Percentiles rank a stretch among this genome's conserved stretches.
phyloP scores from a whole-genome alignment of 2,797 vertebrate genomes.

The Chromobotia macracanthus region DNA sequence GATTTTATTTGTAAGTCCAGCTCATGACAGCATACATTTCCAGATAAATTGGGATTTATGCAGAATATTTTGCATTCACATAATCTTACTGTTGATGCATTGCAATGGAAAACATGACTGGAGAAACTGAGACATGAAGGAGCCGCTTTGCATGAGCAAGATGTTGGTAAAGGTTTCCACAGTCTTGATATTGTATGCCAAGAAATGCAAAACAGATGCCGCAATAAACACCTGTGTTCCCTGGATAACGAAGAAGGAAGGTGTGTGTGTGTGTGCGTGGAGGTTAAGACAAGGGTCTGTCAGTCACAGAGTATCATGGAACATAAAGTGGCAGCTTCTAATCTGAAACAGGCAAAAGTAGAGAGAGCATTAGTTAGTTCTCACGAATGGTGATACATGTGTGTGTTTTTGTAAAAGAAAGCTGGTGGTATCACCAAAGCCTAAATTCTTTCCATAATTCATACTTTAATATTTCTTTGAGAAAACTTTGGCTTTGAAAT shows the following conservation, averaged over 20 bases:
- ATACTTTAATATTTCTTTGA: neutral
- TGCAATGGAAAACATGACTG: constrained; percentile 9
- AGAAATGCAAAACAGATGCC: constrained; percentile 75
- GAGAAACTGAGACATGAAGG: constrained; percentile 18
- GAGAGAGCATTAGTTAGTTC: constrained; percentile 62
- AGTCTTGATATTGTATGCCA: constrained; percentile 61
- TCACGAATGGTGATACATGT: constrained; percentile 61
- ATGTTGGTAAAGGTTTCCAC: constrained; percentile 54
- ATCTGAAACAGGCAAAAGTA: constrained; percentile 75
- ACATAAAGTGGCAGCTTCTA: constrained; percentile 71
- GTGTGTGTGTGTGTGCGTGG: constrained; percentile 31
- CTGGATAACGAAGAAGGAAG: constrained; percentile 61
- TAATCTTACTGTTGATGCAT: constrained; percentile 8
- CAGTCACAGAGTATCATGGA: constrained; percentile 70
- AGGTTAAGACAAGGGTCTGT: constrained; percentile 39
- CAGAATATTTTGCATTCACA: constrained; percentile 20
- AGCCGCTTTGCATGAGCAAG: constrained; percentile 56
- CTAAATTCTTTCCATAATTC: neutral
- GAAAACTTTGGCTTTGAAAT: neutral
- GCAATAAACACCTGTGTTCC: constrained; percentile 79
- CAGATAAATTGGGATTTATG: neutral
- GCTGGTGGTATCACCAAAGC: neutral
- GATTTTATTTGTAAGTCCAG: neutral
- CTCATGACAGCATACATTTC: neutral
- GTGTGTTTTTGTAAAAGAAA: constrained; percentile 5